These are phyloP conservation scores for Psittacula echo DNA, from an alignment of 2,797 vertebrate species.

Conservation along the genomic window DNA sequence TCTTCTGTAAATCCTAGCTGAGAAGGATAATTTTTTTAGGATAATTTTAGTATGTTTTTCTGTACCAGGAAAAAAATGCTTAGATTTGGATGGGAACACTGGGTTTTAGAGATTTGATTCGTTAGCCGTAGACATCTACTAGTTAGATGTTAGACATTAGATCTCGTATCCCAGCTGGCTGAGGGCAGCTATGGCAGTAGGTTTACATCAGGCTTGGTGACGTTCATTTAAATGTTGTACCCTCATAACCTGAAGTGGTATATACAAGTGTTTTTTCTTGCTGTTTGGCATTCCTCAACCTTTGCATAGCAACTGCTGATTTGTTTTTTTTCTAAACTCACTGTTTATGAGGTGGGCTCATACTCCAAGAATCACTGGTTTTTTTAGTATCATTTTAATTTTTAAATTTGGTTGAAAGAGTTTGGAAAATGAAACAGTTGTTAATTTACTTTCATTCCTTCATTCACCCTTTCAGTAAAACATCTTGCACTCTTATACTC, in stretches of 20 bases:
- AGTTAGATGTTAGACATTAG: background rate
- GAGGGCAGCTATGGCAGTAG: background rate
- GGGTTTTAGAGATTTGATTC: background rate
- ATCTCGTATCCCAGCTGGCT: background rate
- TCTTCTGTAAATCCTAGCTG: background rate
- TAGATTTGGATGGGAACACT: background rate
- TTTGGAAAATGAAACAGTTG: background rate
- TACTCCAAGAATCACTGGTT: background rate
- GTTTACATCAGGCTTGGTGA: background rate
- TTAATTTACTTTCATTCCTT: background rate
- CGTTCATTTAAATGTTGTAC: background rate
- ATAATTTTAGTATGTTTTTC: background rate
- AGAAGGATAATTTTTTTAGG: background rate
- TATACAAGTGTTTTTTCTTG: background rate
- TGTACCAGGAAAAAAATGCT: background rate
- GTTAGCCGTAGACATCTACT: background rate
- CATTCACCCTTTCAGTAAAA: background rate
- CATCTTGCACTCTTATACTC: background rate
- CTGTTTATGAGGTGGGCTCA: background rate
- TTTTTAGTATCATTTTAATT: background rate
- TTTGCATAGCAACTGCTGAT: background rate
- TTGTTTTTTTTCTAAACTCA: background rate
- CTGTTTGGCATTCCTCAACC: background rate
- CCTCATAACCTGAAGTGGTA: background rate
- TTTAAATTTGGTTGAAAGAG: background rate